Evolutionary conservation across 2,113 vertebrate species (phyloP).

Genomic region (Pteruthius melanotis): DNA sequence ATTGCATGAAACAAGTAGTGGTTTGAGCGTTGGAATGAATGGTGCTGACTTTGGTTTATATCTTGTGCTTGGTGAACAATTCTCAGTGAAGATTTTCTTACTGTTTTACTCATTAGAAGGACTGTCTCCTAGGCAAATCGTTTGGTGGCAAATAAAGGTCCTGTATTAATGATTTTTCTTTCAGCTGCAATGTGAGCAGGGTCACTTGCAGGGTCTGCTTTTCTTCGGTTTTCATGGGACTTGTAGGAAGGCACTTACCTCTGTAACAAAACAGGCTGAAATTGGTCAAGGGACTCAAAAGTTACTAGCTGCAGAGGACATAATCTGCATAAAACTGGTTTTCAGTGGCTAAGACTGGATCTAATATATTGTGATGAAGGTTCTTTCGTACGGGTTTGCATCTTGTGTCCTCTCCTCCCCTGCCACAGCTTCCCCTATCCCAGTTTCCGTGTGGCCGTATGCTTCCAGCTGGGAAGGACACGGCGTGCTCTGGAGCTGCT

Average conservation of each 20-base stretch:
- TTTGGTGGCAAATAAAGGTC: background rate
- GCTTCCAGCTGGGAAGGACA: background rate
- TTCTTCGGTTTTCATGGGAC: background rate
- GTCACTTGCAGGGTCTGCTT: background rate
- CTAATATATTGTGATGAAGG: background rate
- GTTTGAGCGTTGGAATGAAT: background rate
- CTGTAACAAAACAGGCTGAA: background rate
- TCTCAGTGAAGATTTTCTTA: background rate
- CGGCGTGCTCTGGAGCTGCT: rapidly evolving
- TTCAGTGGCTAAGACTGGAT: background rate
- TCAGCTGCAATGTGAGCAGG: background rate
- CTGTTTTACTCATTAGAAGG: background rate
- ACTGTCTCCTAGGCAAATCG: background rate
- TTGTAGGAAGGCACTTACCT: background rate
- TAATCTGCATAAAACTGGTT: background rate
- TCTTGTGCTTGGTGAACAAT: background rate
- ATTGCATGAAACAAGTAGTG: background rate
- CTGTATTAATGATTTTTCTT: background rate
- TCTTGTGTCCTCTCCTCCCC: background rate
- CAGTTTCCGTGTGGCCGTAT: background rate
- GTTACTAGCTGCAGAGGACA: background rate
- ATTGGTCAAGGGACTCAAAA: background rate
- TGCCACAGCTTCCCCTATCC: background rate
- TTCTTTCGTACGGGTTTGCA: background rate
- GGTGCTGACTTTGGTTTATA: background rate